phyloP scores from a whole-genome alignment of 2,888 invertebrate genomes.

The Schizaphis graminum region DNA sequence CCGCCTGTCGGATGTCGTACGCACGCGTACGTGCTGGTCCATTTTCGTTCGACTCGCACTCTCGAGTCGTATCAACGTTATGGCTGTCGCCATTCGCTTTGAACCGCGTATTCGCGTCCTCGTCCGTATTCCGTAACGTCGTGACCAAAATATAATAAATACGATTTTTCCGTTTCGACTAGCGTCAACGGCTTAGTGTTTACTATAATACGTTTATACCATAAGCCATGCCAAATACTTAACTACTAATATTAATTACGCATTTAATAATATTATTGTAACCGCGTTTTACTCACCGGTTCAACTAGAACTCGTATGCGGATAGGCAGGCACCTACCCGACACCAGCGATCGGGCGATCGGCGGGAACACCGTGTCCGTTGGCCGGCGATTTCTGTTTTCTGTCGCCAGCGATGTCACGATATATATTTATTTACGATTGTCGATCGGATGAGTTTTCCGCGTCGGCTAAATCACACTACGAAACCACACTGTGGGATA shows the following conservation, averaged over 20 bases:
- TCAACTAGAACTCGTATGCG: not conserved
- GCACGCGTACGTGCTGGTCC: not conserved
- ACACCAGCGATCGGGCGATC: not conserved
- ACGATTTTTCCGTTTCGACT: not conserved
- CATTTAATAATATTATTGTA: not conserved
- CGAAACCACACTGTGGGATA: not conserved
- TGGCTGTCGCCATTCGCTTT: not conserved
- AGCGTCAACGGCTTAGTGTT: not conserved
- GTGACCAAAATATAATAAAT: not conserved
- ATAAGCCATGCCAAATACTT: too few species aligned
- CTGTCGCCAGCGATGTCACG: not conserved
- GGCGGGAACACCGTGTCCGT: not conserved
- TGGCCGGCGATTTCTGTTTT: not conserved
- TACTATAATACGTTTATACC: too few species aligned
- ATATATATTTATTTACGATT: not conserved
- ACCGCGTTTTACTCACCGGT: not conserved
- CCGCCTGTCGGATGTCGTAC: not conserved
- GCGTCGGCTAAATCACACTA: too few species aligned
- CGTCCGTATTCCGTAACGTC: too few species aligned
- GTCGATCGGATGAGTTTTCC: not conserved
- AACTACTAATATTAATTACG: too few species aligned
- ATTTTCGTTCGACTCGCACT: not conserved
- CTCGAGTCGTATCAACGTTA: too few species aligned
- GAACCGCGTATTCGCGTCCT: not conserved
- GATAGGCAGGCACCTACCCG: not conserved